Evolutionary conservation across 2,113 vertebrate species (phyloP).

Genomic region (Lamprologus speciosus): DNA sequence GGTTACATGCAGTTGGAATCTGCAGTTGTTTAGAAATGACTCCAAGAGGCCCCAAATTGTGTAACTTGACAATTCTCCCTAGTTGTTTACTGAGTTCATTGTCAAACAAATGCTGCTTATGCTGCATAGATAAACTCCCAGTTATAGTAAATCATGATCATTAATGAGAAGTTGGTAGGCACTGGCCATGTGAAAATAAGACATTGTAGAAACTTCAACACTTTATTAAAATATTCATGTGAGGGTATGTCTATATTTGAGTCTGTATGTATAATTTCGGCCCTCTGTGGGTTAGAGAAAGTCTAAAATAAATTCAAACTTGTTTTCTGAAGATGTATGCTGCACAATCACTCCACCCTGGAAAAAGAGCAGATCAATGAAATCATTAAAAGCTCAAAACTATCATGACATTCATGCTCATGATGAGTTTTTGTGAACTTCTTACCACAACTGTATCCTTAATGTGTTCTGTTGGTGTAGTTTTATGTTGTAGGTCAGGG

Average conservation of each 20-base stretch:
- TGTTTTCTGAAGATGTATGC: neutral
- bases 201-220: neutral
- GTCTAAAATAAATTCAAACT: neutral
- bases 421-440: neutral
- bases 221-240: neutral
- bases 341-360: neutral
- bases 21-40: neutral
- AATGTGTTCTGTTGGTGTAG: accelerated
- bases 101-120: neutral
- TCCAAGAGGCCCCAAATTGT: neutral
- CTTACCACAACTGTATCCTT: neutral
- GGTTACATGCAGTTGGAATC: neutral
- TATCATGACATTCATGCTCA: neutral
- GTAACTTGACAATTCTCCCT: neutral
- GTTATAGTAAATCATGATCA: neutral
- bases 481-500: accelerated
- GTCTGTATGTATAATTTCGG: accelerated
- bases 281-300: neutral
- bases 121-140: neutral
- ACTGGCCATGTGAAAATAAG: accelerated
- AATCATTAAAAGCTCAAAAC: neutral
- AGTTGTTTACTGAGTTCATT: neutral
- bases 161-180: neutral
- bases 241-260: neutral
- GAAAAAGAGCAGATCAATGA: neutral